Conservation (phyloP, 2,888 invertebrate species). For the Fissipunctia ypsillon region DNA sequence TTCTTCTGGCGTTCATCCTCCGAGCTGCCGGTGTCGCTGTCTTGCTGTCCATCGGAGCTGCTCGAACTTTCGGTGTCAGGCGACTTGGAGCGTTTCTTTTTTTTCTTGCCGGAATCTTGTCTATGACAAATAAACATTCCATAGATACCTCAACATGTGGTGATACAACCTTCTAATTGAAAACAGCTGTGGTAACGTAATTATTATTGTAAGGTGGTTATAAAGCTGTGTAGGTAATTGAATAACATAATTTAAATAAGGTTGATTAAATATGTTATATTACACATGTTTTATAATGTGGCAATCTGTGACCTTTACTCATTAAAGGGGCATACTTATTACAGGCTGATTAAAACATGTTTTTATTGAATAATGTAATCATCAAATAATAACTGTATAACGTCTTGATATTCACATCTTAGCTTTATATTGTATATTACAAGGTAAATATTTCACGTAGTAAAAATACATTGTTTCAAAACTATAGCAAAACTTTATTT, state of each 20-base stretch:
- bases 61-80: slow-evolving; percentile 88
- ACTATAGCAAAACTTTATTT: neutral
- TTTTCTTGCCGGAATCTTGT: slow-evolving; percentile 87
- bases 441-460: neutral
- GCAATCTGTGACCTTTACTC: neutral
- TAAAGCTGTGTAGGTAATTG: slow-evolving; percentile 13
- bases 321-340: neutral
- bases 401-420: neutral
- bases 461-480: neutral
- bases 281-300: neutral
- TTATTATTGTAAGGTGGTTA: slow-evolving; percentile 3
- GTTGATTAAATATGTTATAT: slow-evolving; percentile 16
- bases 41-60: slow-evolving; percentile 82
- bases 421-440: neutral
- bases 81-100: slow-evolving; percentile 91
- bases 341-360: neutral
- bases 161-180: slow-evolving; percentile 8
- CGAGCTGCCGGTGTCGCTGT: slow-evolving; percentile 82
- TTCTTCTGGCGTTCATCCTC: slow-evolving; percentile 84
- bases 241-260: neutral
- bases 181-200: slow-evolving; percentile 39
- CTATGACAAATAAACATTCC: slow-evolving; percentile 67
- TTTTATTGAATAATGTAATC: neutral
- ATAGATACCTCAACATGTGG: slow-evolving; percentile 23
- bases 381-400: neutral